These are phyloP conservation scores for Leptocoma aspasia DNA, from an alignment of 2,113 vertebrate species.

Conservation along the genomic window DNA sequence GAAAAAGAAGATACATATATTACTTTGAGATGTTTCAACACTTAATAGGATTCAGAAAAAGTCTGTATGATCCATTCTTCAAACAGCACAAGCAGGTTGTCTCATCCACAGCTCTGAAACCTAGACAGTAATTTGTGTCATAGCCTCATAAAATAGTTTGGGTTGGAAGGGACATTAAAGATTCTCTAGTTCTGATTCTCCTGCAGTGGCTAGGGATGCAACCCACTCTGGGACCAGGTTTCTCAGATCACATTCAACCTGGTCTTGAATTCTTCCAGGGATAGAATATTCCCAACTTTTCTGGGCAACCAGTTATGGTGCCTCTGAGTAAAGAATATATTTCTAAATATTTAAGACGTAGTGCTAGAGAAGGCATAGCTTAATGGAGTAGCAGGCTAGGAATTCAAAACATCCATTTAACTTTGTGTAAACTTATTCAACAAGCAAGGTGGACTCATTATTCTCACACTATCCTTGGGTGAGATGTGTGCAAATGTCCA, in stretches of 20 bases:
- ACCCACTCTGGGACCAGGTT: background rate
- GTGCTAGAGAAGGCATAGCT: background rate
- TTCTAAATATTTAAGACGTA: background rate
- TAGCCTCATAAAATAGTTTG: background rate
- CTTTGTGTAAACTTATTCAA: background rate
- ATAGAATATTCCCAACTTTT: no score
- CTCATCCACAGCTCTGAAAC: background rate
- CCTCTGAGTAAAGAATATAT: background rate
- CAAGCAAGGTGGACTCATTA: background rate
- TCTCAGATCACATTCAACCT: background rate
- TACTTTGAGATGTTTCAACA: background rate
- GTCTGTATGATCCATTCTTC: background rate
- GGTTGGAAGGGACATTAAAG: background rate
- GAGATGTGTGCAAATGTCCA: background rate
- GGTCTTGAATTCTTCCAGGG: background rate
- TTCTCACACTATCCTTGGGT: background rate
- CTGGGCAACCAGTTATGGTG: no score
- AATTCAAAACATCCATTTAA: background rate
- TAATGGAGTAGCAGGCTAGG: background rate
- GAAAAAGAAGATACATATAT: accelerated
- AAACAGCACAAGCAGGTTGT: background rate
- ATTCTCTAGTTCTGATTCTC: background rate
- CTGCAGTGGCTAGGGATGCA: background rate
- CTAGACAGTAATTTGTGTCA: background rate
- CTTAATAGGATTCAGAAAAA: background rate